Percentiles rank a stretch among this genome's conserved stretches.
Evolutionary conservation across 2,888 invertebrate genomes (phyloP).

Genomic region (Epinotia ramella): DNA sequence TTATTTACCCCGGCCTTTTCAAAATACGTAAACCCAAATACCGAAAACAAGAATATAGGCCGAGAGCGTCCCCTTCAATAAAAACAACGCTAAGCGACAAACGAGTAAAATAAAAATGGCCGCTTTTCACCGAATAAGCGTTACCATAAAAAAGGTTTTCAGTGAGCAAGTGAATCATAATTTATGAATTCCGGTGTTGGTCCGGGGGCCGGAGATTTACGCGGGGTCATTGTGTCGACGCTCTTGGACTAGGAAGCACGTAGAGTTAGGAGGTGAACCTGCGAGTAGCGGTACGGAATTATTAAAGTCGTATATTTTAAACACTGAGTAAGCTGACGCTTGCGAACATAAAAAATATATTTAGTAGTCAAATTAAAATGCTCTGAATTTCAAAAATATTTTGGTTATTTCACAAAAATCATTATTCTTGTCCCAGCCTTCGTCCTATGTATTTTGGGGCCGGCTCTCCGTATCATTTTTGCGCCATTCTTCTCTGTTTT

Average conservation of each 20-base stretch:
- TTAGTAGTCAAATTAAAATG: too few relatives aligned
- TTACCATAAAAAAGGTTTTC: constrained; percentile 85
- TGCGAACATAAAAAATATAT: neutral
- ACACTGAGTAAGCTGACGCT: neutral
- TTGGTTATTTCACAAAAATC: too few relatives aligned
- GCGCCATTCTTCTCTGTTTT: too few relatives aligned
- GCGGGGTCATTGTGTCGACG: constrained; percentile 81
- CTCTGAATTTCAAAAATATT: too few relatives aligned
- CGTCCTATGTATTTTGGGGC: too few relatives aligned
- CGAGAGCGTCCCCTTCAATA: constrained; percentile 56
- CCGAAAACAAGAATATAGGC: constrained; percentile 47
- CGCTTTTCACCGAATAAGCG: constrained; percentile 81
- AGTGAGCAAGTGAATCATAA: constrained; percentile 85
- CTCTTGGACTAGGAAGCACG: constrained; percentile 64
- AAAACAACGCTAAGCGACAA: constrained; percentile 68
- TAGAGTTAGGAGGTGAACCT: constrained; percentile 53
- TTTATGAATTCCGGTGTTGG: constrained; percentile 85
- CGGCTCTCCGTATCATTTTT: too few relatives aligned
- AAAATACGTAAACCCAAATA: constrained; percentile 46
- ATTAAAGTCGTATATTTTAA: neutral
- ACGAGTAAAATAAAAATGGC: constrained; percentile 79
- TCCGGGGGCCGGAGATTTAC: constrained; percentile 76
- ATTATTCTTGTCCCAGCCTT: too few relatives aligned
- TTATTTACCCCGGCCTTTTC: constrained; percentile 37
- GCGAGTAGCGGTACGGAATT: neutral